Base-by-base conservation (phyloP, 2,888 invertebrate genomes). In the Sesia bembeciformis region DNA sequence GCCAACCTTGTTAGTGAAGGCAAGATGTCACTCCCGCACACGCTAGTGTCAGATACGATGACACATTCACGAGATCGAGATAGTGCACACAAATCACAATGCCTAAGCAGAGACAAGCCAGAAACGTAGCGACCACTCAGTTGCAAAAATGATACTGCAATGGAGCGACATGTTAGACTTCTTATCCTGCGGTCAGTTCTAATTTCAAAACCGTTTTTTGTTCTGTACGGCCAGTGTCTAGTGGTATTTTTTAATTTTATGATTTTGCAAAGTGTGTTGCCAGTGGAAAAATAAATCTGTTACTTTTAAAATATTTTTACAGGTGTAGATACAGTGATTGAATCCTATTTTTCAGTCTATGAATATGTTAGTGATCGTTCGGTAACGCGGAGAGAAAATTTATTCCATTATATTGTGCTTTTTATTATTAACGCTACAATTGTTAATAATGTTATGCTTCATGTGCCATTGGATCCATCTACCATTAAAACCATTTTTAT, bases 151-250 rank as follows among this genome's bases (percentile, higher is more conserved):
- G 86, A 75, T 84, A 79, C 78, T 87, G 84, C 81, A 84, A 80
- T 86, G 85, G 82, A 81, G 81, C 75, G 88, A 88, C 87, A 85
- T 86, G 84, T 74, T 87, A 66, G 84, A 84, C 67, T 84, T 84
- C 72, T 76, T 87, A 64, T 72, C 74, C 61, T 85, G 86, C 72
- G 88, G 88, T 87, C 80, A 80, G 84, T 86, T 75, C 64, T 23
- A 23, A 56, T 68, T 71, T 71, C 57, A 63, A 64, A 65, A 56
- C 58, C 54, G 55, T 50, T 53, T 55, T 62, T 58, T 60, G 54
- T 59, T 2, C 5, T 49, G 8, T 3, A 5, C 5, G 6, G 7
- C 8, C 4, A 6, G 39, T 42, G 3, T 42, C 7, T 42, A 6
- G 5, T 42, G 7, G 7, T 42, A 39, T 63, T 58, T 59, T 60